Base-by-base conservation (phyloP, 2,797 vertebrate genomes). In the Menidia menidia region DNA sequence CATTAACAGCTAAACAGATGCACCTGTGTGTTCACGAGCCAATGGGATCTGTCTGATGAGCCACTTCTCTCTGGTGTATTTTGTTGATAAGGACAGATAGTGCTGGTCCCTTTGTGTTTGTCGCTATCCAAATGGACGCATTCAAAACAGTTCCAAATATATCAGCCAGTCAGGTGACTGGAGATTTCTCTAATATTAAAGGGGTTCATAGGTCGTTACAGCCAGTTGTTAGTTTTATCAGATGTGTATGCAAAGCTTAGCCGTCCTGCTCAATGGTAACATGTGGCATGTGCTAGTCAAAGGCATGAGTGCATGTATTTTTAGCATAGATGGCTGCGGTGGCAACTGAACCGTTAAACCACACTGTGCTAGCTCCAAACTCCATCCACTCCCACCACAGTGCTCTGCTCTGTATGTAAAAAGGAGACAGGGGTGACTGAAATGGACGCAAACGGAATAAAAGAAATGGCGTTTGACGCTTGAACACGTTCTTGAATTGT, bases 71-170 rank as follows among this genome's bases (percentile, higher is more conserved):
- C 13, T 48, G 42, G 39, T 57, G 63, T 10, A 3, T 55, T 31
- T 62, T 68, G 5, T 4, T 45, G n/a, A 52, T 35, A 18, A 32
- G 15, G 33, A 45, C 15, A 42, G 43, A 70, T 16, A 18, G 55
- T 18, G 62, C 9, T 3, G 18, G 59, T 71, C 39, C 8, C 15
- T 59, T 56, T 16, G n/a, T 64, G 54, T 18, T 62, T 42, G 69
- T 70, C 41, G n/a, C 58, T 51, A 71, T 63, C 70, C 57, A 79
- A 75, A 81, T 54, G 5, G 32, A 43, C n/a, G 72, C 64, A 85
- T 87, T 83, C 60, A 86, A 83, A 86, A 79, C 18, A 25, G 39
- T 78, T 50, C 41, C 65, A 81, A 84, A 86, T 75, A 44, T 33
- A 51, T 44, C 31, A n/a, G 47, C 31, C 11, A 14, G 50, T 64